Evolutionary conservation across 2,113 vertebrate genomes (phyloP), one percentile per base, ranked within the genome.

Genomic region (Pontoporia blainvillei): DNA sequence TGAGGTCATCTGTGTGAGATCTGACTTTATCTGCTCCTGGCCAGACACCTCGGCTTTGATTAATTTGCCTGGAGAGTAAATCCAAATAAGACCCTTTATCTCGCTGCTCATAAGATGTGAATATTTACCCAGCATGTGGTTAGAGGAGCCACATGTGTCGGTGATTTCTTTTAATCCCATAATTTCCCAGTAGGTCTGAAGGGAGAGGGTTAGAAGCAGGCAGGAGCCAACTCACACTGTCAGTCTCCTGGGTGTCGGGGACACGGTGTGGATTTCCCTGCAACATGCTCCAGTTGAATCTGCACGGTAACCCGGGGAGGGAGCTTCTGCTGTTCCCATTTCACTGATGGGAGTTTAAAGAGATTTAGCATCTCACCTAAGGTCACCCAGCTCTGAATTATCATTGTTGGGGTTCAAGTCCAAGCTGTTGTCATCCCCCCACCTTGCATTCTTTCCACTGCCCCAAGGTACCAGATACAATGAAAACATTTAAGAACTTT

Each of bases 31-130:
- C 95, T 83, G 62, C 62, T 96, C 54, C 87, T 82, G 96, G 64
- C 94, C 97, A 96, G 96, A 94, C 82, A 84, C 69, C 72, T 95
- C 5, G 0, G 72, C 93, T 95, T 85, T 20, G 6, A 64, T 27
- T 90, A 81, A 95, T 93, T 94, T 96, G 86, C 93, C 83, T 97
- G 79, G 82, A 72, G 91, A 93, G 90, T 95, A 96, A 96, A 96
- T 98, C 84, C 86, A 95, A 81, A 94, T 90, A 78, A 91, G 89
- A 71, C 91, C 86, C 44, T 90, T 91, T 95, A 20, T 76, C 82
- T 95, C 76, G n/a, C 86, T 96, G 79, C 86, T 85, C 69, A 59
- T 61, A 95, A 83, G 31, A 86, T 95, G 83, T 93, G 88, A 94
- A 92, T 94, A 67, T 94, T 96, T 90, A 82, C 72, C 17, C 82